phyloP scores from a whole-genome alignment of 1,140 invertebrate species.

The Formica selysi region DNA sequence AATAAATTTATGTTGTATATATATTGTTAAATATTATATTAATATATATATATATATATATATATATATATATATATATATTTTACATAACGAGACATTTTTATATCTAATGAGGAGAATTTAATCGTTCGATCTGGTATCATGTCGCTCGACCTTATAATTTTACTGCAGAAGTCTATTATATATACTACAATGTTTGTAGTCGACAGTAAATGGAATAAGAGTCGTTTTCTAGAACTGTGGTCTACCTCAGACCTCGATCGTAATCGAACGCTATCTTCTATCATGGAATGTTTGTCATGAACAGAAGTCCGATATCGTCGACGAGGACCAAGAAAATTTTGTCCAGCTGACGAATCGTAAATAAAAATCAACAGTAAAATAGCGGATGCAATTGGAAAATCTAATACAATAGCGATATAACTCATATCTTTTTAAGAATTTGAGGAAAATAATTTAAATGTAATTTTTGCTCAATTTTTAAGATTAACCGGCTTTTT shows the following conservation, averaged over 20 bases:
- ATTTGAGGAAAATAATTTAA: background rate
- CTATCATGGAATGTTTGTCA: slow-evolving; percentile 63
- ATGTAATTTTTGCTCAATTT: background rate
- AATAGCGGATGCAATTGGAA: background rate
- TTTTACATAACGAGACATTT: background rate
- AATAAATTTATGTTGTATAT: too few species aligned
- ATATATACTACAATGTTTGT: background rate
- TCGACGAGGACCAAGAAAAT: slow-evolving; percentile 52
- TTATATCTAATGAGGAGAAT: background rate
- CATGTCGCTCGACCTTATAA: background rate
- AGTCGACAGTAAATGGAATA: background rate
- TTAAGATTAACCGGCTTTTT: background rate
- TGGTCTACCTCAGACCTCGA: slow-evolving; percentile 48
- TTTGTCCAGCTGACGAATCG: background rate
- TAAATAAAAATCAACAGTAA: background rate
- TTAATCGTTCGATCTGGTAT: background rate
- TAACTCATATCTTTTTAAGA: background rate
- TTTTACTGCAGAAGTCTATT: background rate
- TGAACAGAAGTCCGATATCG: slow-evolving; percentile 45
- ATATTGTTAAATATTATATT: too few species aligned
- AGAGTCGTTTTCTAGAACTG: slow-evolving; percentile 55
- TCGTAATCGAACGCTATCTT: slow-evolving; percentile 65
- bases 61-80: too few species aligned
- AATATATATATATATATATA: background rate
- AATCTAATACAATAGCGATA: background rate